phyloP scores from a whole-genome alignment of 2,797 vertebrate genomes.

The Poecilia velifera region DNA sequence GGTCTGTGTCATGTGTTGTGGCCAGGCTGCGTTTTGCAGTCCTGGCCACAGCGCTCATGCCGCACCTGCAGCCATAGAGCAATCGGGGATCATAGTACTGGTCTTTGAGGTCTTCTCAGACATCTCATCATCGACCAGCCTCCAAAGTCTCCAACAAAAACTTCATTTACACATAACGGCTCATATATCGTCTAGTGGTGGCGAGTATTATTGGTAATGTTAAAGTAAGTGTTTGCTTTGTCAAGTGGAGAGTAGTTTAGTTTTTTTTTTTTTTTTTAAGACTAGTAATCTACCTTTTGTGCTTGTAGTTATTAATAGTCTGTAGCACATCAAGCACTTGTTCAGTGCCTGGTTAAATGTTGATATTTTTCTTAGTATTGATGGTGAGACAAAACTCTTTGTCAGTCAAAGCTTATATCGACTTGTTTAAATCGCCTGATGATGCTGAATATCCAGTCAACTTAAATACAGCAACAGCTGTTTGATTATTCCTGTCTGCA shows the following conservation, averaged over 20 bases:
- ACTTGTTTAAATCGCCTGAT: neutral
- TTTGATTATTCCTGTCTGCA: neutral
- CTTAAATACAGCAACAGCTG: neutral
- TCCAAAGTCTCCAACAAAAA: constrained; percentile 83
- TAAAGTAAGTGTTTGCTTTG: neutral
- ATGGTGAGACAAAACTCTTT: neutral
- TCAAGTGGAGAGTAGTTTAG: neutral
- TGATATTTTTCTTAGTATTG: neutral
- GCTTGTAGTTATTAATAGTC: neutral
- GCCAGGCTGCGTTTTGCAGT: constrained; percentile 86
- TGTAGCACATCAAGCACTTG: neutral
- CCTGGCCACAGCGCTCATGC: constrained; percentile 83
- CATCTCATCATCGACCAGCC: constrained; percentile 83
- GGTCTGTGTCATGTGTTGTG: constrained; percentile 85
- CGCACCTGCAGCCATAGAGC: constrained; percentile 87
- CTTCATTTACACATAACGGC: neutral
- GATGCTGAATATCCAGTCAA: neutral
- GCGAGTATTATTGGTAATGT: neutral
- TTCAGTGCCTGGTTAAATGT: neutral
- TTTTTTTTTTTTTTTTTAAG: neutral
- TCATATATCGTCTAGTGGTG: neutral
- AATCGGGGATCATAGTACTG: constrained; percentile 97
- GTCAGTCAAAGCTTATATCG: neutral
- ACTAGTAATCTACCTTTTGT: neutral
- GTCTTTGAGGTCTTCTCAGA: constrained; percentile 84